phyloP scores from a whole-genome alignment of 2,888 invertebrate genomes.

The Rhorus exstirpatorius region DNA sequence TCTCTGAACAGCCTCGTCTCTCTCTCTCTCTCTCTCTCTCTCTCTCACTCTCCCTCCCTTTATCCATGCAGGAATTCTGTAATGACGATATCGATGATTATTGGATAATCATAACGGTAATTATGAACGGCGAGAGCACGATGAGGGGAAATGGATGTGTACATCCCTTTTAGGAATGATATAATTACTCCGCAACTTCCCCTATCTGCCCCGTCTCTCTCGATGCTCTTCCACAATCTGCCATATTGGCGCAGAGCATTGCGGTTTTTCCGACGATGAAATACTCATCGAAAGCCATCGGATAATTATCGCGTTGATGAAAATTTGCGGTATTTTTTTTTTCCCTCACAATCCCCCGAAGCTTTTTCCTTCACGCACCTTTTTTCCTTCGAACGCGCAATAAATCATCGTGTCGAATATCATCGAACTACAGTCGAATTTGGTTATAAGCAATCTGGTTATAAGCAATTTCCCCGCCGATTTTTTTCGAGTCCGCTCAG shows the following conservation, averaged over 20 bases:
- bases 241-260: not conserved
- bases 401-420: not conserved
- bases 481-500: too few relatives aligned
- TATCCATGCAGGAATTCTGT: slow-evolving; percentile 63
- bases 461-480: too few relatives aligned
- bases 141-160: not conserved
- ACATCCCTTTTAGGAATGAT: slow-evolving; percentile 6
- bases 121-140: slow-evolving; percentile 19
- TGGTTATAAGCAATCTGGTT: too few relatives aligned
- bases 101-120: slow-evolving; percentile 69
- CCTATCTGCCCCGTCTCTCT: not conserved
- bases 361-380: too few relatives aligned
- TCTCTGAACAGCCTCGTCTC: slow-evolving; percentile 18
- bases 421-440: not conserved
- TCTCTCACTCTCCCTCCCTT: slow-evolving; percentile 14
- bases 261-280: not conserved
- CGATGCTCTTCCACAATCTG: not conserved
- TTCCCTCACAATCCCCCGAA: not conserved
- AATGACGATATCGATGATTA: slow-evolving; percentile 64
- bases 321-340: not conserved
- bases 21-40: slow-evolving; percentile 10
- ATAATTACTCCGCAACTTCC: slow-evolving; percentile 10
- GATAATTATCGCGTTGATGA: slow-evolving; percentile 23
- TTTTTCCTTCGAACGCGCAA: too few relatives aligned
- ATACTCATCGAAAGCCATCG: slow-evolving; percentile 7